Base-by-base conservation (phyloP, 2,113 vertebrate genomes). In the Mungos mungo region DNA sequence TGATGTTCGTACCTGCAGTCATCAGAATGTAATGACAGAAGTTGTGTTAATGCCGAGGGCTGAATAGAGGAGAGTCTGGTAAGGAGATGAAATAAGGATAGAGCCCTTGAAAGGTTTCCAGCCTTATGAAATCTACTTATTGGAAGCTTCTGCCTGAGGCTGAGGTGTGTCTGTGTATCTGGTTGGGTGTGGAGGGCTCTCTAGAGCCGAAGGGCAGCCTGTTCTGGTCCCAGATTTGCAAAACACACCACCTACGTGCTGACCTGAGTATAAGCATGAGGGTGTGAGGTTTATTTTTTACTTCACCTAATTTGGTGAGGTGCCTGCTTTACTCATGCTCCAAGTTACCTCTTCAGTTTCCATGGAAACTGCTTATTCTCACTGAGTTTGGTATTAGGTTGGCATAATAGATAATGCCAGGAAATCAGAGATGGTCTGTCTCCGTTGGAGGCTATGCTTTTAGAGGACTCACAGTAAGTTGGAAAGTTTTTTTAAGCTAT, bases 181-280 rank as follows among this genome's bases (percentile, higher is more conserved):
- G 96, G 76, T 74, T 95, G 96, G 97, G 98, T 90, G 95, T 97
- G 96, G 87, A 90, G 45, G 80, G 45, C 81, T 93, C 87, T 91
- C 54, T 63, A 35, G 93, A 93, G 93, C 93, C 2, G 9, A 93
- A 95, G 97, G 93, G 91, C 65, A 95, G 69, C 84, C 76, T 81
- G 83, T 96, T 92, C 80, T 77, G 89, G 82, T 87, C 82, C 63
- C 82, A 90, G 50, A 54, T 97, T 95, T 97, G 87, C 93, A 85
- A 94, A 97, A 96, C 66, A 95, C 68, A 91, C 77, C 76, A 72
- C 65, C 80, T 96, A 90, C 23, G 12, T 94, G 96, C 93, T 93
- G 95, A 76, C 82, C 82, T 76, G 79, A 91, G 87, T n/a, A 15
- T 82, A 68, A 88, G 80, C 80, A 31, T 14, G 16, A 97, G 93